Conservation (phyloP, 2,113 vertebrate genomes). For the Machaerirhynchus nigripectus region DNA sequence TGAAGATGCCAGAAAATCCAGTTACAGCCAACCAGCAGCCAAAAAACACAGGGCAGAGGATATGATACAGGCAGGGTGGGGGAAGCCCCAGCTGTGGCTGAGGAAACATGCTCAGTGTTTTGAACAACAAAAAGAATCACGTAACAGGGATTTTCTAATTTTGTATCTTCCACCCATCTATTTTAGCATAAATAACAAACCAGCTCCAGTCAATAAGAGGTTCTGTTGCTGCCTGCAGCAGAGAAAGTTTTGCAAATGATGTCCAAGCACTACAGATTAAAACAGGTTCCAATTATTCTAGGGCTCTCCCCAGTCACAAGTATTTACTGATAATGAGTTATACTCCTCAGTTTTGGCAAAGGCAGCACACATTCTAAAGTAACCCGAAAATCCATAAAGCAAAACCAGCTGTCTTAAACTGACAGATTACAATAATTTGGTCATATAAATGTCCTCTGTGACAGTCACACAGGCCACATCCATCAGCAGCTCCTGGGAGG, state of each 20-base stretch:
- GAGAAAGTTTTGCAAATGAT: neutral
- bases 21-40: neutral
- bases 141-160: neutral
- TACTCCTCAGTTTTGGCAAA: neutral
- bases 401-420: neutral
- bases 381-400: neutral
- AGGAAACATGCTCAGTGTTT: neutral
- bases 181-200: neutral
- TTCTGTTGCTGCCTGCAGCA: neutral
- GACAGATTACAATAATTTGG: neutral
- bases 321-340: neutral
- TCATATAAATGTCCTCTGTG: neutral
- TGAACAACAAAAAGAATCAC: neutral
- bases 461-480: neutral
- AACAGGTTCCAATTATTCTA: neutral
- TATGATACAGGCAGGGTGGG: neutral
- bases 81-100: fast-evolving
- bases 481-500: neutral
- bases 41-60: neutral
- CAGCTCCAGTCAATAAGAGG: neutral
- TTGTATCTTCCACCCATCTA: neutral
- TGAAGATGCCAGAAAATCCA: neutral
- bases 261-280: neutral
- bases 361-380: neutral
- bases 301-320: neutral